phyloP scores from a whole-genome alignment of 2,797 vertebrate genomes.

The Threskiornis aethiopicus region DNA sequence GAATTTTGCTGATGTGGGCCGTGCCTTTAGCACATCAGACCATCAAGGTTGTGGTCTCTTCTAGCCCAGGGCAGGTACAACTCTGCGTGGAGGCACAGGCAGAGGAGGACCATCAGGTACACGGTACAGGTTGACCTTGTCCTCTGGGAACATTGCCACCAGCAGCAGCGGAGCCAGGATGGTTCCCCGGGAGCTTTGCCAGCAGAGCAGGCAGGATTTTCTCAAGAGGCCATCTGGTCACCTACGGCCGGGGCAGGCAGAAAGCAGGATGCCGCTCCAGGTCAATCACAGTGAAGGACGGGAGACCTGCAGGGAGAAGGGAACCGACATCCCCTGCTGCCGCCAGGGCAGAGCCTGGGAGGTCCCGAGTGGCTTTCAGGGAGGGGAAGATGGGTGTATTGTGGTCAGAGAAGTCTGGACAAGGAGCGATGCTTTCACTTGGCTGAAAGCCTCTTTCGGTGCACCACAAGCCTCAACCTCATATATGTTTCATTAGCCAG shows the following conservation, averaged over 20 bases:
- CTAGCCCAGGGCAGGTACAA: neutral
- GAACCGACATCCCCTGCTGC: neutral
- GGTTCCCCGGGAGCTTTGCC: neutral
- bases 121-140: neutral
- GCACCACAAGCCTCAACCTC: neutral
- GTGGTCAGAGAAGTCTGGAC: neutral
- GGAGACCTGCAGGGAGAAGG: neutral
- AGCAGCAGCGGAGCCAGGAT: neutral
- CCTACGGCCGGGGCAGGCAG: neutral
- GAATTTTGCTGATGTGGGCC: neutral
- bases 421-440: neutral
- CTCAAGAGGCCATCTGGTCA: neutral
- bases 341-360: neutral
- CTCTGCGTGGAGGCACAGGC: rapidly evolving
- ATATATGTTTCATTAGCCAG: neutral
- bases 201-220: neutral
- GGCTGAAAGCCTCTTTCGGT: neutral
- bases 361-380: neutral
- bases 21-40: neutral
- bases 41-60: neutral
- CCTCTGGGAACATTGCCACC: neutral
- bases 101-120: neutral
- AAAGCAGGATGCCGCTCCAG: neutral
- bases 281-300: rapidly evolving
- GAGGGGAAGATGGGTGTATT: neutral